Percentiles rank a stretch among this genome's conserved stretches.
phyloP scores from a whole-genome alignment of 2,797 vertebrate genomes.

The Tokudaia muenninki region DNA sequence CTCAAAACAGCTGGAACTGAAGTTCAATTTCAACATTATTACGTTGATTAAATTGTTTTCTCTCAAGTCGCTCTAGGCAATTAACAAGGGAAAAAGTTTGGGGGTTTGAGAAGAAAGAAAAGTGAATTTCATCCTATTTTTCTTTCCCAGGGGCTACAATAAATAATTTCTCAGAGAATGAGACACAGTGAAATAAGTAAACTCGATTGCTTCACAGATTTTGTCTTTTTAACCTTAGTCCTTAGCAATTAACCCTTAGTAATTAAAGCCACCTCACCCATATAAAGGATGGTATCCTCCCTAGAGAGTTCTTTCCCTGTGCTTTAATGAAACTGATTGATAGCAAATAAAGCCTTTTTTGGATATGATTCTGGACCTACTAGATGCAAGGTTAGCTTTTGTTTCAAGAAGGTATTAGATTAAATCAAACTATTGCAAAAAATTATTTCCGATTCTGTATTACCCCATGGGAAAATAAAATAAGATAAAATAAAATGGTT shows the following conservation, averaged over 20 bases:
- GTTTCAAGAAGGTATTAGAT: conserved; percentile 65
- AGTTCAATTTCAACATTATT: conserved; percentile 35
- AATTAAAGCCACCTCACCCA: conserved; percentile 52
- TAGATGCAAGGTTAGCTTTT: conserved; percentile 34
- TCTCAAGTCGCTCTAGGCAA: conserved; percentile 36
- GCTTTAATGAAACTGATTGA: not conserved
- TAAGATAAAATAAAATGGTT: conserved; percentile 58
- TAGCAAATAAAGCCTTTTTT: not conserved
- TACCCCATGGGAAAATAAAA: not conserved
- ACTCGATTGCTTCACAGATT: conserved; percentile 33
- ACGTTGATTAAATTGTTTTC: conserved; percentile 35
- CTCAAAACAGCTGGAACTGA: not conserved
- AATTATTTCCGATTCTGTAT: conserved; percentile 50
- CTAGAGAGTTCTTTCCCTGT: not conserved
- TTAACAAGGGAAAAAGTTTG: not conserved
- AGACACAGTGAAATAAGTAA: conserved; percentile 54
- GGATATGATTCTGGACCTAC: not conserved
- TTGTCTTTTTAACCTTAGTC: conserved; percentile 52
- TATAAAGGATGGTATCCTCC: not conserved
- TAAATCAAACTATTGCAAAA: conserved; percentile 52
- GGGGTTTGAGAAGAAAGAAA: not conserved
- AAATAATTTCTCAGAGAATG: conserved; percentile 56
- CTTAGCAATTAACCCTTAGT: conserved; percentile 73
- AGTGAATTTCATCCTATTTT: conserved; percentile 19
- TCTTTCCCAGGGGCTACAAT: not conserved